These are phyloP conservation scores for Ametastegia equiseti DNA, from an alignment of 2,888 invertebrate species.

Conservation along the genomic window DNA sequence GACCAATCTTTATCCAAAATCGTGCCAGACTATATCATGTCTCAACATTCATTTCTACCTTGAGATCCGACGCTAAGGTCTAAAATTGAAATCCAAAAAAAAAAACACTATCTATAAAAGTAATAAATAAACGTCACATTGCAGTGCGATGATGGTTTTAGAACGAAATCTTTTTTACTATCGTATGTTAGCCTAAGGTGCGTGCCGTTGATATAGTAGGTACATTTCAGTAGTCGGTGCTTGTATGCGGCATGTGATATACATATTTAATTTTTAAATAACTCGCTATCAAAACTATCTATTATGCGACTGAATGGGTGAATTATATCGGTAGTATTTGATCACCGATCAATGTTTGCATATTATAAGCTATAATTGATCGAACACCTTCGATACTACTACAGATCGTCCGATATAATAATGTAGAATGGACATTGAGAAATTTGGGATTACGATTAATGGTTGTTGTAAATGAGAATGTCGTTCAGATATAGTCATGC, in stretches of 20 bases:
- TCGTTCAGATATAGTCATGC: constrained; percentile 11
- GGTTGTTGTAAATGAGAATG: background rate
- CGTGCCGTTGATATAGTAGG: background rate
- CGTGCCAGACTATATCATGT: background rate
- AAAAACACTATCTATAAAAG: background rate
- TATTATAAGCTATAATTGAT: background rate
- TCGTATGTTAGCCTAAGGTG: background rate
- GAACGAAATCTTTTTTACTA: background rate
- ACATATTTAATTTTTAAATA: constrained; percentile 8
- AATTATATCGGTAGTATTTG: background rate
- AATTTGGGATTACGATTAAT: background rate
- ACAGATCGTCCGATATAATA: background rate
- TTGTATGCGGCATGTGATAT: constrained; percentile 28
- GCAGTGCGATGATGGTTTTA: constrained; percentile 8
- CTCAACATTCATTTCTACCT: background rate
- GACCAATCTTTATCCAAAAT: constrained; percentile 24
- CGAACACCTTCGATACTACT: background rate
- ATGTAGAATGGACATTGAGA: background rate
- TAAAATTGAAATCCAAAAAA: background rate
- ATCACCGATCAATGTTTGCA: constrained; percentile 7
- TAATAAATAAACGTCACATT: background rate
- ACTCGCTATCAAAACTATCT: background rate
- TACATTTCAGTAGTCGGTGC: constrained; percentile 33
- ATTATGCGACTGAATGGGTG: background rate
- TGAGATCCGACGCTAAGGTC: background rate